phyloP scores from a whole-genome alignment of 2,113 vertebrate genomes.

The Colossoma macropomum region DNA sequence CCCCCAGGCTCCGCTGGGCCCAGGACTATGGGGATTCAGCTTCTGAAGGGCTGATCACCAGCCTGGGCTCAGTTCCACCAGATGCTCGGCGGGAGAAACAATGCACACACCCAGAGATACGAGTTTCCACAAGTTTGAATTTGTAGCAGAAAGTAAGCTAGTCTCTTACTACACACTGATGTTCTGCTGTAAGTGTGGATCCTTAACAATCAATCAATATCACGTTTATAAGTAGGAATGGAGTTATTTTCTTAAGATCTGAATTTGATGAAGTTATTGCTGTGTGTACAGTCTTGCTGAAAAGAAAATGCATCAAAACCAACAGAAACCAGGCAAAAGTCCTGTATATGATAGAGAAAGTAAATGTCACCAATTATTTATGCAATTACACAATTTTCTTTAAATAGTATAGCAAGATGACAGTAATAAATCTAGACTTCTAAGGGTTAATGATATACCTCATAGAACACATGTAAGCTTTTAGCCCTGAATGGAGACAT shows the following conservation, averaged over 20 bases:
- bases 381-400: too few species aligned
- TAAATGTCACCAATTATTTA: too few species aligned
- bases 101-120: not conserved
- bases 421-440: not conserved
- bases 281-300: too few species aligned
- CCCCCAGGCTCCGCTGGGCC: conserved; percentile 2
- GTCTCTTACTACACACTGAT: too few species aligned
- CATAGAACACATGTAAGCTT: not conserved
- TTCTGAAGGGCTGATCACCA: not conserved
- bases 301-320: too few species aligned
- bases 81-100: conserved; percentile 17
- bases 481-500: not conserved
- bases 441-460: not conserved
- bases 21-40: conserved; percentile 26
- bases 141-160: not conserved
- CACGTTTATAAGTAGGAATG: too few species aligned
- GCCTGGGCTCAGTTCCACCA: not conserved
- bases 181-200: too few species aligned
- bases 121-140: not conserved
- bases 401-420: not conserved
- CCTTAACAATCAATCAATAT: too few species aligned
- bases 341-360: too few species aligned
- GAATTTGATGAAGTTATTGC: too few species aligned
- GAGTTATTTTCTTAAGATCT: too few species aligned
- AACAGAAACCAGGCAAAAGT: too few species aligned